These are phyloP conservation scores for Mola mola DNA, from an alignment of 2,113 vertebrate species.

Conservation along the genomic window DNA sequence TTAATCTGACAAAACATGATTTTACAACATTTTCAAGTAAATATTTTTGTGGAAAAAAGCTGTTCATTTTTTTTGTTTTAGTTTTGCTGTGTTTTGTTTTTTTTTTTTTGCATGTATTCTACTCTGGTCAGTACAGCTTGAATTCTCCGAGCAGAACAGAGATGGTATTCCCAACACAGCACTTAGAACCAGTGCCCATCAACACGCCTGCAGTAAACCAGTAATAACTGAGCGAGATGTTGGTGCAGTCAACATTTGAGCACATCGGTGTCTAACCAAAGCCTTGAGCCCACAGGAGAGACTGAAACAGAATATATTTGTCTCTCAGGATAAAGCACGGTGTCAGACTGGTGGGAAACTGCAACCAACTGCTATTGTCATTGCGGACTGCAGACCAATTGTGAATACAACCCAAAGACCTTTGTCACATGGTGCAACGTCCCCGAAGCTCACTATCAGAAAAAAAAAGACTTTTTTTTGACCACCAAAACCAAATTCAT, in stretches of 20 bases:
- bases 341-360: slow-evolving; percentile 41
- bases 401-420: too few relatives aligned
- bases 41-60: slow-evolving; percentile 10
- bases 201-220: slow-evolving; percentile 55
- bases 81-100: too few relatives aligned
- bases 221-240: slow-evolving; percentile 64
- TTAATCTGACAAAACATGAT: too few relatives aligned
- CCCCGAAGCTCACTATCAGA: too few relatives aligned
- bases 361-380: slow-evolving; percentile 43
- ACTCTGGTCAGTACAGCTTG: slow-evolving; percentile 26
- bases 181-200: slow-evolving; percentile 46
- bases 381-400: background rate
- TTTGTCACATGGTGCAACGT: too few relatives aligned
- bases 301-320: slow-evolving; percentile 40
- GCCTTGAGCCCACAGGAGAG: slow-evolving; percentile 50
- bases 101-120: background rate
- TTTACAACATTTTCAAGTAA: slow-evolving; percentile 12
- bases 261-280: slow-evolving; percentile 68
- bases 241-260: slow-evolving; percentile 67
- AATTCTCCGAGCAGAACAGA: slow-evolving; percentile 26
- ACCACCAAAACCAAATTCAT: too few relatives aligned
- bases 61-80: too few relatives aligned
- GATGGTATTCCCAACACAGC: slow-evolving; percentile 44
- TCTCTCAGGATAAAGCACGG: slow-evolving; percentile 48
- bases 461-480: too few relatives aligned